Evolutionary conservation across 2,888 invertebrate species (phyloP), one percentile per base, ranked within the genome.

Genomic region (Phaedon cochleariae): DNA sequence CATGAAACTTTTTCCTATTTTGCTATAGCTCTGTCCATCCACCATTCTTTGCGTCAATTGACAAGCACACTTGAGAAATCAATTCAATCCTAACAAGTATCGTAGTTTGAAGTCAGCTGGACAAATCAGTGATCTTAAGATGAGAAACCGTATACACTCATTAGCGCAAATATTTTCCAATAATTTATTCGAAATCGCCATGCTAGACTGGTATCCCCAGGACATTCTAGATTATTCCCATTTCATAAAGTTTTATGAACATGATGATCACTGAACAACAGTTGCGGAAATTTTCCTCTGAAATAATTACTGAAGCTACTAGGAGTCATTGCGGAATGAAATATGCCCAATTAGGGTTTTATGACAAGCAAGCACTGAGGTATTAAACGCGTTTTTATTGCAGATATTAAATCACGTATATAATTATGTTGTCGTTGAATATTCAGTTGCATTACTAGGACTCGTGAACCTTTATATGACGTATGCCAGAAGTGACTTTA

Each of bases 221-320:
- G 22, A 41, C 45, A 46, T 58, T 46, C 21, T 31, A 59, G 29
- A 29, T 26, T 29, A 18, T 49, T 49, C 49, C 59, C 18, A 12
- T 59, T 59, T 59, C 21, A 59, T 59, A 31, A 49, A 59, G 48
- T 34, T 48, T 59, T 29, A 29, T 46, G n/a, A 9, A 18, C 34
- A 48, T 34, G 41, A 41, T 57, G 7, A 41, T 12, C 41, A 7
- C 4, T 26, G 26, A n/a, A n/a, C n/a, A 51, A 26, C 51, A 29
- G 52, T 31, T 31, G 52, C 52, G 18, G 52, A 18, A 17, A 52
- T 29, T 17, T 31, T 22, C 52, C 17, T 17, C 17, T 12, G 31
- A n/a, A 52, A 29, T 17, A 31, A 52, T 52, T 52, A 31, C 26
- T 17, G 29, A 41, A 15, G 15, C 15, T 9, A 41, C n/a, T 12